Evolutionary conservation across 2,888 invertebrate species (phyloP).

Genomic region (Apodemia duryi): DNA sequence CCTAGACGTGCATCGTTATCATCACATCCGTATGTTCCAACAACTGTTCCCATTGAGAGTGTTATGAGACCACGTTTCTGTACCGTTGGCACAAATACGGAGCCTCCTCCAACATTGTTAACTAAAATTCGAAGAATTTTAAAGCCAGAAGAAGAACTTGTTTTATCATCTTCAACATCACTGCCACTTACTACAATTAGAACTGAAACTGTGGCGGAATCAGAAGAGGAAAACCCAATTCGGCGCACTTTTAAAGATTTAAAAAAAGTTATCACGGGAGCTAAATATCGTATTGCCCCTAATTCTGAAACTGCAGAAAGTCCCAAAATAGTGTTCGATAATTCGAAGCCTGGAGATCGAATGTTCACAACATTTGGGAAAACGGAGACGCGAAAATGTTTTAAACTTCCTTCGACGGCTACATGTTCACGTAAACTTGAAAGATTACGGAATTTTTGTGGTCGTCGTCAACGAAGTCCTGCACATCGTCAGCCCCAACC

Average conservation of each 20-base stretch:
- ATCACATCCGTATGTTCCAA: conserved; percentile 46
- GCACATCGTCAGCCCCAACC: conserved; percentile 53
- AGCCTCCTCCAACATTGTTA: conserved; percentile 54
- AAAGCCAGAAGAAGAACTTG: conserved; percentile 42
- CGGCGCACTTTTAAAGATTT: conserved; percentile 55
- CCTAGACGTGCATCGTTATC: conserved; percentile 56
- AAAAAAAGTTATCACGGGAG: conserved; percentile 58
- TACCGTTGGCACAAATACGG: conserved; percentile 68
- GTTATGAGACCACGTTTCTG: conserved; percentile 50
- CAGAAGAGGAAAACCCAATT: conserved; percentile 51
- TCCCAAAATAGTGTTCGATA: conserved; percentile 67
- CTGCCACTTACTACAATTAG: conserved; percentile 55
- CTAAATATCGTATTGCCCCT: conserved; percentile 62
- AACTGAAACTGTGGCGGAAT: conserved; percentile 51
- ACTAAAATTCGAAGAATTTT: conserved; percentile 47
- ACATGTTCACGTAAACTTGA: conserved; percentile 51
- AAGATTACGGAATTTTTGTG: conserved; percentile 42
- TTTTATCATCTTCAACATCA: conserved; percentile 43
- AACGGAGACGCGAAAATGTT: conserved; percentile 51
- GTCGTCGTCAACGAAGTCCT: conserved; percentile 36
- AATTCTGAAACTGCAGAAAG: conserved; percentile 56
- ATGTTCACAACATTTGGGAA: conserved; percentile 68
- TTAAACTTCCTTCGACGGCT: conserved; percentile 51
- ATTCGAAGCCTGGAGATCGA: conserved; percentile 64
- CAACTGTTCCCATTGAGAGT: conserved; percentile 41